These are phyloP conservation scores for Microcebus tavaratra DNA, from an alignment of 2,113 vertebrate genomes.

Conservation along the genomic window DNA sequence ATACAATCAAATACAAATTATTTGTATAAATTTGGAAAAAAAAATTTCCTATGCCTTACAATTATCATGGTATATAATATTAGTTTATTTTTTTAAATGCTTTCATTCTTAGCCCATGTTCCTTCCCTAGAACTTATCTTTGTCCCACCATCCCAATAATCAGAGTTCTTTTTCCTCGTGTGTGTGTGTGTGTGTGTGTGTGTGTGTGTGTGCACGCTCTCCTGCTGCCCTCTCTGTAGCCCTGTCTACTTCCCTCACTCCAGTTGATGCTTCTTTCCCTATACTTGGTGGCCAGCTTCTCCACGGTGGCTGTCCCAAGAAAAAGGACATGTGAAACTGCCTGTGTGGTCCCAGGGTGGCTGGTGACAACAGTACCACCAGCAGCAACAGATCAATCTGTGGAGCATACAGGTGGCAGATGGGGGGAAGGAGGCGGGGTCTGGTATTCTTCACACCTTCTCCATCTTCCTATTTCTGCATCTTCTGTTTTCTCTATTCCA, in stretches of 20 bases:
- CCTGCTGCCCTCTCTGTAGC: background rate
- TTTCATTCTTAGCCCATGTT: background rate
- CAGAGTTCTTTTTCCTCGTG: rapidly evolving
- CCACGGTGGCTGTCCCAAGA: background rate
- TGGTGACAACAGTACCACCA: background rate
- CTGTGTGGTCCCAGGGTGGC: background rate
- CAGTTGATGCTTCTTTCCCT: background rate
- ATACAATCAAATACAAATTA: background rate
- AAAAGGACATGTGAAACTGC: background rate
- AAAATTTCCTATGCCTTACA: background rate
- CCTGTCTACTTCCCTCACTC: background rate
- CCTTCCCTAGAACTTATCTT: background rate
- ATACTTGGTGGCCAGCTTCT: background rate
- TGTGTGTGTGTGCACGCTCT: background rate
- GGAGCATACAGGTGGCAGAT: rapidly evolving
- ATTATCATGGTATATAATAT: background rate
- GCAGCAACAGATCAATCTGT: background rate
- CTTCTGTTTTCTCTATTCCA: background rate
- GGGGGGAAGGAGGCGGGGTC: background rate
- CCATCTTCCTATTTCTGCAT: background rate
- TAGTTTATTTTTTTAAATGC: background rate
- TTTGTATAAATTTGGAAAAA: background rate
- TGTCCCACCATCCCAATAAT: background rate
- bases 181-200: background rate
- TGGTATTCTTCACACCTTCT: background rate